Base-by-base conservation (phyloP, 2,113 vertebrate genomes). In the Saimiri boliviensis region DNA sequence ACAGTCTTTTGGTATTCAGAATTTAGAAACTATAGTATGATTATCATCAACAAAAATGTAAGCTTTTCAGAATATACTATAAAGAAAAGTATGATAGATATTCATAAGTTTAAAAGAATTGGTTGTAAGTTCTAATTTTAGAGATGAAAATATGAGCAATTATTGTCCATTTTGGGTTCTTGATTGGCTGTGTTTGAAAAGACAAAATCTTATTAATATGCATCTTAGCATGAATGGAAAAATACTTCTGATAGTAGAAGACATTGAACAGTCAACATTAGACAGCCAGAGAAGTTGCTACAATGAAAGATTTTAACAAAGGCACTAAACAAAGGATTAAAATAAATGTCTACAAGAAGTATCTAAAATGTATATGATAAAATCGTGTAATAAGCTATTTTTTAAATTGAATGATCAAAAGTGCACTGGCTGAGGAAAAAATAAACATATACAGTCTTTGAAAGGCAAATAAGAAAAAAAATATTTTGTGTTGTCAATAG, bases 251-350 rank as follows among this genome's bases (percentile, higher is more conserved):
- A 63, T 12, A 42, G 0, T 0, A 87, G 66, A 87, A 81, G 20
- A 89, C 23, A 66, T 37, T 60, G 6, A 40, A 32, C 13, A 66
- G 83, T 68, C 42, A 93, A 66, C 25, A 80, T 12, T 37, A 92
- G 86, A n/a, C 14, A 81, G 63, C 16, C 32, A 81, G 66, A 93
- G 27, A 94, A 94, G 27, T 17, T 40, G 73, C 23, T 9, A 6
- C 47, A 35, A 4, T 68, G n/a, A 86, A 98, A 20, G 13, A 93
- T 8, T 92, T 95, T 94, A 94, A 97, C 97, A 47, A 52, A 97
- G 10, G 3, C 88, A 11, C 42, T 20, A 93, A 3, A 32, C 20
- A 80, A 77, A 97, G 49, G 32, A 94, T 58, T 91, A 19, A 82
- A 74, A 81, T 70, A 27, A 16, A 90, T 58, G 84, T 47, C 4